Conservation (phyloP, 2,888 invertebrate species). For the Lacanobia oleracea region DNA sequence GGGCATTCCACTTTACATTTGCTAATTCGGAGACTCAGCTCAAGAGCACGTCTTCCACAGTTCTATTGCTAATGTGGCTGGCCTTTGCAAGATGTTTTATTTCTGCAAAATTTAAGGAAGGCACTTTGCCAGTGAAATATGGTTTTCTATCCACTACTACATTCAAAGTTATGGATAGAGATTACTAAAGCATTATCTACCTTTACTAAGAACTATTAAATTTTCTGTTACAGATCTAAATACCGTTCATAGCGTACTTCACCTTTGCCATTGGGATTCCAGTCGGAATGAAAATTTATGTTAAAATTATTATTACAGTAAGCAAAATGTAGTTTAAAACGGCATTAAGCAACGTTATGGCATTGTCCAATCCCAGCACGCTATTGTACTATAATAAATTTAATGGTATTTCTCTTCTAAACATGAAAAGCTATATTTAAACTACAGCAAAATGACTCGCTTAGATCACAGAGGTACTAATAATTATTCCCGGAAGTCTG, state of each 20-base stretch:
- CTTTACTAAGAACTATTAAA: background rate
- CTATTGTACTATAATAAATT: constrained; percentile 6
- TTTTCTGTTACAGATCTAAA: constrained; percentile 10
- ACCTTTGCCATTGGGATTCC: constrained; percentile 17
- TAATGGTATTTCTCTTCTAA: constrained; percentile 10
- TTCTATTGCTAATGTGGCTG: background rate
- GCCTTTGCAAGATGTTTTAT: background rate
- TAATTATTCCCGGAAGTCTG: background rate
- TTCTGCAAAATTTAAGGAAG: background rate
- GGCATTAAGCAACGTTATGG: background rate
- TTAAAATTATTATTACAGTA: constrained; percentile 18
- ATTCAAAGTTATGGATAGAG: background rate
- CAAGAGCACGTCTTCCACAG: background rate
- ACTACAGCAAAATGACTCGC: constrained; percentile 6
- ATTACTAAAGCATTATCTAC: background rate
- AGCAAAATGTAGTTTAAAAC: constrained; percentile 19
- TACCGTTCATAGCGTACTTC: constrained; percentile 23
- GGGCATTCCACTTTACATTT: too few relatives aligned
- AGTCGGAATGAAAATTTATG: constrained; percentile 27
- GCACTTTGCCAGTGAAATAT: too few relatives aligned
- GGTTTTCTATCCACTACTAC: background rate
- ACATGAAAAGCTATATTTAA: constrained; percentile 14
- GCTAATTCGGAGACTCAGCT: too few relatives aligned
- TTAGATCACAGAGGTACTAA: background rate
- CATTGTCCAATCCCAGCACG: background rate